Base-by-base conservation (phyloP, 2,113 vertebrate genomes). In the Paedocypris sp. region DNA sequence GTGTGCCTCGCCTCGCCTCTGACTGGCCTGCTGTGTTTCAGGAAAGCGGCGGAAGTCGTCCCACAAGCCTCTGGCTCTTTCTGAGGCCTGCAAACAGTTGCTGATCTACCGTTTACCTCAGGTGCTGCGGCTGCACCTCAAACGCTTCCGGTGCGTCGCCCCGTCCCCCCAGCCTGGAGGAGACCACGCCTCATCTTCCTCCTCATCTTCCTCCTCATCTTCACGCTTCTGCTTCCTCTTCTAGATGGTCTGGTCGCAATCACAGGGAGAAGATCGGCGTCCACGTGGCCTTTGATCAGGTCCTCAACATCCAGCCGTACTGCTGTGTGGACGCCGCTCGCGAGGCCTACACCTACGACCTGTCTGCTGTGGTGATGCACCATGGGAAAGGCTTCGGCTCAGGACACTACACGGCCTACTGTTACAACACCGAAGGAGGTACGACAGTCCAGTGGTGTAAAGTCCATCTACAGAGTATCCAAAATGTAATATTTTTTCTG, bases 341-440 rank as follows among this genome's bases (percentile, higher is more conserved):
- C 72, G 89, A 89, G 62, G 88, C 85, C 80, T 95, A 87, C 83
- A 90, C 91, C 72, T 98, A 98, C 69, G 94, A 98, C 87, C 91
- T 98, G 78, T 94, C 95, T 66, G 94, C 94, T 73, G 94, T 98
- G 71, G 94, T 98, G 76, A 98, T 98, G 95, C 95, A 98, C 75
- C 95, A 98, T 67, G 95, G 95, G 47, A 97, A 97, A 88, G 94
- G 94, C 69, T 98, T 98, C 65, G 94, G 94, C 91, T 97, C 94
- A 86, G 94, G 94, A 86, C 94, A 98, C 90, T 98, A 98, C 87
- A 98, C 94, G 65, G 92, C 94, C 77, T 98, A 96, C 88, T 98
- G 94, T 89, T 98, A 94, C 88, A 98, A 97, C 79, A 97, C 94
- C n/a, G 94, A 98, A 87, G 95, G 95, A 86, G 95, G 95, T 98